phyloP scores from a whole-genome alignment of 1,140 invertebrate species.

The Drosophila leontia region DNA sequence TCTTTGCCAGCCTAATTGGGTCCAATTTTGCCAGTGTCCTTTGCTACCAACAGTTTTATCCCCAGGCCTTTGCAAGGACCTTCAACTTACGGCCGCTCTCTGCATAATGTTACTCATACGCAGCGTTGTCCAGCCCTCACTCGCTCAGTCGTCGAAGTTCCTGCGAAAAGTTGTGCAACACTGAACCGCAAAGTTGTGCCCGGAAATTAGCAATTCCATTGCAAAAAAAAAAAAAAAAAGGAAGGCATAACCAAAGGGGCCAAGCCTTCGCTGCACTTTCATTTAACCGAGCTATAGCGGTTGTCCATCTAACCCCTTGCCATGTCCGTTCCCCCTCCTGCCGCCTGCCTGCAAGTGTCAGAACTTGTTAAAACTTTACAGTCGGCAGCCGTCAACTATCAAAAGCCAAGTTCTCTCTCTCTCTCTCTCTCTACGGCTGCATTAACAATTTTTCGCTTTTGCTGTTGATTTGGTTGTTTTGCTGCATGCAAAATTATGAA shows the following conservation, averaged over 20 bases:
- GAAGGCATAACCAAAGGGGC: constrained; percentile 32
- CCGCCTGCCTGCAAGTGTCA: constrained; percentile 70
- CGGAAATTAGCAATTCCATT: constrained; percentile 83
- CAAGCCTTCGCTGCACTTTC: constrained; percentile 50
- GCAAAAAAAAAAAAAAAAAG: constrained; percentile 51
- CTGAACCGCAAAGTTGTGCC: constrained; percentile 74
- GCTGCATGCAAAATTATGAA: constrained; percentile 71
- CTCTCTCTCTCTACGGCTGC: constrained; percentile 18
- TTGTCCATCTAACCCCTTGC: constrained; percentile 42
- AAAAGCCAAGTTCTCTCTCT: constrained; percentile 46
- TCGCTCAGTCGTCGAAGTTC: constrained; percentile 22
- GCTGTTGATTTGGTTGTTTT: constrained; percentile 43
- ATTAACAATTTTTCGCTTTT: constrained; percentile 55
- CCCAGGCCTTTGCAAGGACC: constrained; percentile 11
- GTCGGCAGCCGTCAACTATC: constrained; percentile 71
- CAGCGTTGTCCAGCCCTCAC: constrained; percentile 18
- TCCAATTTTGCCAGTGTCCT: constrained; percentile 7
- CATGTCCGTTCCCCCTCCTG: background rate
- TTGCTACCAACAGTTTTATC: background rate
- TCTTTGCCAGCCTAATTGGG: constrained; percentile 6
- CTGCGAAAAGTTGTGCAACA: constrained; percentile 54
- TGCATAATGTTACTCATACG: constrained; percentile 56
- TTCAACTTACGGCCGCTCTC: constrained; percentile 32
- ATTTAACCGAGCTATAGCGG: constrained; percentile 49
- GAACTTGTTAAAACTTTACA: constrained; percentile 82